Conservation (phyloP, 2,888 invertebrate genomes). For the Polydrusus pterygomalis region DNA sequence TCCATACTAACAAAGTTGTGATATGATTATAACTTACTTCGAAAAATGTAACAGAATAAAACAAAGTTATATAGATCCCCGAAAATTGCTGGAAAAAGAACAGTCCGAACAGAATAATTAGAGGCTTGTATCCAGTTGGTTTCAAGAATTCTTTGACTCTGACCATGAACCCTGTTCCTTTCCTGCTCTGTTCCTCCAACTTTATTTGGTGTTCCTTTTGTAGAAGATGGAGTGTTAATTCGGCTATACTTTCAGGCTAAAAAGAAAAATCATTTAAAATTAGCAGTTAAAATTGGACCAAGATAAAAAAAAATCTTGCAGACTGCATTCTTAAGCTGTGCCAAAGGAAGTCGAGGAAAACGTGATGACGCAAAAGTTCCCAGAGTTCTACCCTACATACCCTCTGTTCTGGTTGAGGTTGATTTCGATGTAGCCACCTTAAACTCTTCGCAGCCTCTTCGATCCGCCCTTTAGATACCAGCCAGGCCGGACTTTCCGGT, state of each 20-base stretch:
- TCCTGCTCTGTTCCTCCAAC: conserved; percentile 68
- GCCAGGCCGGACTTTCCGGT: conserved; percentile 78
- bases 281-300: too few relatives aligned
- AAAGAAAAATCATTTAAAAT: conserved; percentile 35
- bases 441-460: conserved; percentile 75
- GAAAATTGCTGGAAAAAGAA: conserved; percentile 78
- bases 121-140: conserved; percentile 77
- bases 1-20: too few relatives aligned
- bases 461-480: conserved; percentile 74
- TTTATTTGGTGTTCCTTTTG: conserved; percentile 74
- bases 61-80: conserved; percentile 78
- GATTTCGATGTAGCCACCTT: conserved; percentile 72
- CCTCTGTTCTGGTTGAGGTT: conserved; percentile 71
- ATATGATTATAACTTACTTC: conserved; percentile 68
- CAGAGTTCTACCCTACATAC: conserved; percentile 58
- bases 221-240: conserved; percentile 73
- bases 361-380: too few relatives aligned
- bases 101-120: conserved; percentile 74
- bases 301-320: too few relatives aligned
- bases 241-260: conserved; percentile 72
- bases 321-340: too few relatives aligned
- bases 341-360: too few relatives aligned
- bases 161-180: conserved; percentile 65
- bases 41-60: conserved; percentile 78
- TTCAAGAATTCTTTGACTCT: conserved; percentile 72